These are phyloP conservation scores for Theretra japonica DNA, from an alignment of 2,888 invertebrate genomes.

Conservation along the genomic window DNA sequence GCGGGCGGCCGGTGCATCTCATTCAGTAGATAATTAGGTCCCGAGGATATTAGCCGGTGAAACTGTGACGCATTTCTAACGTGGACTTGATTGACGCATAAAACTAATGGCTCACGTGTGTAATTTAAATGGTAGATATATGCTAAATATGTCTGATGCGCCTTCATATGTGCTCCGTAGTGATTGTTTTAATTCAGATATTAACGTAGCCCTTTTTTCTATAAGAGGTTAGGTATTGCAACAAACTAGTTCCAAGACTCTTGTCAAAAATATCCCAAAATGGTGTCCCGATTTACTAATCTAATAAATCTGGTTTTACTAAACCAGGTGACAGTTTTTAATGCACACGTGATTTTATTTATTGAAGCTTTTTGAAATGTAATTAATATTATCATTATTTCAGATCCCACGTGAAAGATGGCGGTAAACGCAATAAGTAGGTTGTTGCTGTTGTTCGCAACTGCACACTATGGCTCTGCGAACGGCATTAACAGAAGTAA, in stretches of 20 bases:
- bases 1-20: neutral
- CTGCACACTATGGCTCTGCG: constrained; percentile 54
- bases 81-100: neutral
- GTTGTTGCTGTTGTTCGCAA: constrained; percentile 58
- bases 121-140: neutral
- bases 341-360: neutral
- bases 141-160: neutral
- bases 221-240: too few relatives aligned
- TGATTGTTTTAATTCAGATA: too few relatives aligned
- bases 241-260: too few relatives aligned
- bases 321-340: too few relatives aligned
- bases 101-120: neutral
- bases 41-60: constrained; percentile 7
- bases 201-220: too few relatives aligned
- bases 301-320: too few relatives aligned
- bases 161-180: too few relatives aligned
- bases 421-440: constrained; percentile 55
- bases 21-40: neutral
- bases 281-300: too few relatives aligned
- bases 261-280: too few relatives aligned
- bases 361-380: neutral
- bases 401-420: constrained; percentile 54
- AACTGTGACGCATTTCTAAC: neutral
- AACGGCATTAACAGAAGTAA: constrained; percentile 60
- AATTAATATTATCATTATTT: constrained; percentile 53